These are phyloP conservation scores for Lucinisca nassula DNA, from an alignment of 2,888 invertebrate genomes.

Conservation along the genomic window DNA sequence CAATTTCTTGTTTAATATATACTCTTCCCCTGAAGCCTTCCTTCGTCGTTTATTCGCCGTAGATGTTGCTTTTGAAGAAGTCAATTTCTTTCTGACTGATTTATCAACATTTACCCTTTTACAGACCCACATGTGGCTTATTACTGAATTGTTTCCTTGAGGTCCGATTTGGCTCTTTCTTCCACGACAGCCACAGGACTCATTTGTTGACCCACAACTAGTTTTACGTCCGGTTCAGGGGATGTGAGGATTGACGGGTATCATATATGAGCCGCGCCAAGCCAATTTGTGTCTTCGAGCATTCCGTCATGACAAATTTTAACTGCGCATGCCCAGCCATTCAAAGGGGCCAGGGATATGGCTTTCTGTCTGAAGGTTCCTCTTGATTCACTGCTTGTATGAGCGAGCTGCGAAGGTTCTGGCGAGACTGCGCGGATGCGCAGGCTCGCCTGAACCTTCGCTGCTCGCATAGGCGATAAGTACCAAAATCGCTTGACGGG, in stretches of 20 bases:
- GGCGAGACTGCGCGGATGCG: too few species aligned
- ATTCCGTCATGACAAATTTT: too few species aligned
- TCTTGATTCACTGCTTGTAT: too few species aligned
- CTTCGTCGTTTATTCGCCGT: not conserved
- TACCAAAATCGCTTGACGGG: too few species aligned
- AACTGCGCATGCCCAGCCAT: too few species aligned
- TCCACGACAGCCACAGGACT: slow-evolving; percentile 33
- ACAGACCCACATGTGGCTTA: not conserved
- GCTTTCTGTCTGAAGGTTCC: too few species aligned
- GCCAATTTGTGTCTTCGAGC: too few species aligned
- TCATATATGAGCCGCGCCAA: too few species aligned
- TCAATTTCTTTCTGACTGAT: not conserved
- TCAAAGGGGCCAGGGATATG: too few species aligned
- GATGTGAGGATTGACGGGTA: slow-evolving; percentile 28
- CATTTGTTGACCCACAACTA: slow-evolving; percentile 5
- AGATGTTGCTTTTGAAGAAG: not conserved
- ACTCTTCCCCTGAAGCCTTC: not conserved
- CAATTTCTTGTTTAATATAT: not conserved
- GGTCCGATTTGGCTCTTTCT: slow-evolving; percentile 35
- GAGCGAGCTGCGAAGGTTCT: too few species aligned
- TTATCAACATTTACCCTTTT: not conserved
- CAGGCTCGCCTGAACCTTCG: too few species aligned
- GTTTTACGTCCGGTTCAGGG: not conserved
- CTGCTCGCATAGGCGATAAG: too few species aligned
- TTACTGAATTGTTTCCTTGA: slow-evolving; percentile 31